Base-by-base conservation (phyloP, 2,113 vertebrate genomes). In the Amia ocellicauda region DNA sequence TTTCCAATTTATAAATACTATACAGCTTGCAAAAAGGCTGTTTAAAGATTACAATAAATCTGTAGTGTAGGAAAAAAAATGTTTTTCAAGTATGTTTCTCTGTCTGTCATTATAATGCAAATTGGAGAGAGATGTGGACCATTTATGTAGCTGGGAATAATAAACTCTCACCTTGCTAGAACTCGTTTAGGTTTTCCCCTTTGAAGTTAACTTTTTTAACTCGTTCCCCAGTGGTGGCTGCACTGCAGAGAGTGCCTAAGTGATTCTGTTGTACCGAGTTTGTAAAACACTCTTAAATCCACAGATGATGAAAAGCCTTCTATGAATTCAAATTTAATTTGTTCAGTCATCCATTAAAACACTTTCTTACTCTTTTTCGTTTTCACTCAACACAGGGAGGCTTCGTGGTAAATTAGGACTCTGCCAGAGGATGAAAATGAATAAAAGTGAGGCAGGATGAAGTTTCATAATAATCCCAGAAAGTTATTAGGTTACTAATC, bases 261-360 rank as follows among this genome's bases (percentile, higher is more conserved):
- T 7, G 19, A 59, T 50, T 49, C 72, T 78, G 72, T 84, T 83
- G 77, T 77, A 36, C 63, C 27, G 69, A 68, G 70, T 84, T 80
- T 81, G 76, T 80, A 76, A 74, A 72, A 68, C 75, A 41, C 22
- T 27, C 74, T 78, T 66, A 54, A 76, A 81, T 81, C 74, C 69
- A 76, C 54, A 36, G 69, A 79, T 83, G 80, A 85, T 83, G 78
- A 86, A 87, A 86, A 80, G 71, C 68, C 70, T 76, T 74, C 64
- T 71, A 70, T 80, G 75, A 87, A 86, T 86, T 85, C 72, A 80
- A 80, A 88, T 87, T 85, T 75, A 83, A 89, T 89, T 85, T 88
- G 85, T 85, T 85, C 80, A 85, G 76, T 80, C 85, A 82, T 86
- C 83, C 83, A 84, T 86, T 89, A 84, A 89, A 90, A 85, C 51